Evolutionary conservation across 2,113 vertebrate genomes (phyloP), one percentile per base, ranked within the genome.

Genomic region (Aegotheles bennettii): DNA sequence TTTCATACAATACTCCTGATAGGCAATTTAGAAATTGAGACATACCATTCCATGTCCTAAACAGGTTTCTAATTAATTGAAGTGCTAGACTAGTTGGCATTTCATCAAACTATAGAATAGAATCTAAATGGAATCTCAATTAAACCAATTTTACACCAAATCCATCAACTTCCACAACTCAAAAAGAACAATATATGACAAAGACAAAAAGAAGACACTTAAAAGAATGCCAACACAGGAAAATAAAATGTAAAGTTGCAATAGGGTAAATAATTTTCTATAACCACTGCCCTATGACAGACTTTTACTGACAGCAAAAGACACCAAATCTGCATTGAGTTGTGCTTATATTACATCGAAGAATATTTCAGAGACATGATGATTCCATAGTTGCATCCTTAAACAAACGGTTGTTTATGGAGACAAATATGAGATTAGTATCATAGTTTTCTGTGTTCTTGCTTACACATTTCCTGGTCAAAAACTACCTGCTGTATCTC

Each of bases 31-130:
- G 73, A 94, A 91, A 89, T 90, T 87, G 77, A 91, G 80, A 95
- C 36, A 45, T 76, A 91, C 36, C 33, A 68, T 82, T 86, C 43
- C 38, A 36, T 64, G 73, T 81, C 51, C 79, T 84, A 87, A 80
- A 84, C 77, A 74, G 64, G 60, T 75, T 94, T 92, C 91, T 94
- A 89, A 94, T 94, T 94, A 87, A 93, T 93, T 93, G 54, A 70
- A 78, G 38, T 57, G 51, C 54, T 79, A 65, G 64, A 63, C 35
- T 74, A 70, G 73, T 42, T 74, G 33, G 12, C 10, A 4, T 89
- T 92, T 84, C 68, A 54, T 81, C 38, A 33, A 81, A 40, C 26
- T 68, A 25, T 43, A 63, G 63, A 70, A 23, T 18, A 59, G 65
- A 88, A 93, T 76, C 33, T 74, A 94, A 94, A 93, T 43, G 24